These are phyloP conservation scores for Chionis minor DNA, from an alignment of 2,113 vertebrate species.

Conservation along the genomic window DNA sequence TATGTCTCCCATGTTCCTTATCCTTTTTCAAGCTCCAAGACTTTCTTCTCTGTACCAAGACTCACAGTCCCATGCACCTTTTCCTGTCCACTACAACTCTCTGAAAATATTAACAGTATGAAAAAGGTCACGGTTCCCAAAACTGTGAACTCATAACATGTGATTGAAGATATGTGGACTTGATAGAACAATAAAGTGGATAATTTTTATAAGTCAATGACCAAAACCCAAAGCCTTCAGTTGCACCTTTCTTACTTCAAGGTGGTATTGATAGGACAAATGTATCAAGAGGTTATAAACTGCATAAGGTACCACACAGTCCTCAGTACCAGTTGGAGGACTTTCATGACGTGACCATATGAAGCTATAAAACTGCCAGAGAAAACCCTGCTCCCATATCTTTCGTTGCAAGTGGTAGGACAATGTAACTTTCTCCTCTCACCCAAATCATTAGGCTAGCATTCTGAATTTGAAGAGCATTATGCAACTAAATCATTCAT, in stretches of 20 bases:
- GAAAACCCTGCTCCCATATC: neutral
- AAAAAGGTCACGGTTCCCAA: neutral
- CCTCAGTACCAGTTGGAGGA: conserved; percentile 15
- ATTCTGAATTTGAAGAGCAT: neutral
- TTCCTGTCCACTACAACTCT: neutral
- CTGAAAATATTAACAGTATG: neutral
- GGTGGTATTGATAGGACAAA: neutral
- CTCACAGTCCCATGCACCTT: accelerated
- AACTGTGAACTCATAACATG: neutral
- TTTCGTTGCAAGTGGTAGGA: neutral
- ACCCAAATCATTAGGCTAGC: neutral
- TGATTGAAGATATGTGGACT: neutral
- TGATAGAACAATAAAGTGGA: neutral
- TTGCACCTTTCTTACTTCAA: neutral
- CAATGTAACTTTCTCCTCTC: neutral
- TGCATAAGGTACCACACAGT: neutral
- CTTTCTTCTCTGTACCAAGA: neutral
- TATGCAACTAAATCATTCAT: neutral
- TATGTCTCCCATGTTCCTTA: neutral
- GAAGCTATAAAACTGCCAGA: conserved; percentile 25
- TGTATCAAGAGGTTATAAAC: conserved; percentile 4
- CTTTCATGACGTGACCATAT: neutral
- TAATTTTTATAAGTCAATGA: neutral
- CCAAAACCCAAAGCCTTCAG: neutral
- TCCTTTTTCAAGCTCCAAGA: neutral